Evolutionary conservation across 2,888 invertebrate genomes (phyloP).

Genomic region (Ornithoptera priamus): DNA sequence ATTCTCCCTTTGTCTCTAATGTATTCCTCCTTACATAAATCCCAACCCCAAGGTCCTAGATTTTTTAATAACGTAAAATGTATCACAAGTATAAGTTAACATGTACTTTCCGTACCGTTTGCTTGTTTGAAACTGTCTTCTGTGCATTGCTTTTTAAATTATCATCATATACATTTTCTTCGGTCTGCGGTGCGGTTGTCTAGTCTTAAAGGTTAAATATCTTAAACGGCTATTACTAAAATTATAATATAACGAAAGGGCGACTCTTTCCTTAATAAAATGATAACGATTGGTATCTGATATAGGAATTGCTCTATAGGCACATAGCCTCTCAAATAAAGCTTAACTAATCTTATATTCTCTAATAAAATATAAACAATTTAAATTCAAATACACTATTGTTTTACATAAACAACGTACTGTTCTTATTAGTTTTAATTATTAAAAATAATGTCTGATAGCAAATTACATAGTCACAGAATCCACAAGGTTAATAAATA

Average conservation of each 20-base stretch:
- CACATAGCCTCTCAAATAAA: constrained; percentile 3
- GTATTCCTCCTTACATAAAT: constrained; percentile 1
- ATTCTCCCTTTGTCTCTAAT: background rate
- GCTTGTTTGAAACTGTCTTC: constrained; percentile 20
- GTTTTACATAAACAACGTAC: background rate
- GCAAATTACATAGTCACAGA: background rate
- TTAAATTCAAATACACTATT: background rate
- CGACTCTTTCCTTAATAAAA: background rate
- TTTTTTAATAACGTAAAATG: background rate
- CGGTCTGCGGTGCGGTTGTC: constrained; percentile 1
- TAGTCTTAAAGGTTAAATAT: background rate
- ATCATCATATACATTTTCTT: background rate
- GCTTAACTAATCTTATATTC: constrained; percentile 11
- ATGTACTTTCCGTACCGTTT: constrained; percentile 7
- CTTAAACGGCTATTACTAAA: background rate
- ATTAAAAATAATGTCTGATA: constrained; percentile 1
- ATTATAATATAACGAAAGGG: constrained; percentile 3
- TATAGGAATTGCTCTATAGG: constrained; percentile 23
- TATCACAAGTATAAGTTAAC: constrained; percentile 7
- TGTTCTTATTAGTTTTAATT: background rate
- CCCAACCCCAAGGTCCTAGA: constrained; percentile 12
- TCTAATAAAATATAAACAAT: background rate
- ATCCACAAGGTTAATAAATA: background rate
- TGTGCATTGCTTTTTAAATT: constrained; percentile 2
- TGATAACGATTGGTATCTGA: constrained; percentile 2